phyloP scores from a whole-genome alignment of 2,888 invertebrate genomes.

The Athalia cordata region DNA sequence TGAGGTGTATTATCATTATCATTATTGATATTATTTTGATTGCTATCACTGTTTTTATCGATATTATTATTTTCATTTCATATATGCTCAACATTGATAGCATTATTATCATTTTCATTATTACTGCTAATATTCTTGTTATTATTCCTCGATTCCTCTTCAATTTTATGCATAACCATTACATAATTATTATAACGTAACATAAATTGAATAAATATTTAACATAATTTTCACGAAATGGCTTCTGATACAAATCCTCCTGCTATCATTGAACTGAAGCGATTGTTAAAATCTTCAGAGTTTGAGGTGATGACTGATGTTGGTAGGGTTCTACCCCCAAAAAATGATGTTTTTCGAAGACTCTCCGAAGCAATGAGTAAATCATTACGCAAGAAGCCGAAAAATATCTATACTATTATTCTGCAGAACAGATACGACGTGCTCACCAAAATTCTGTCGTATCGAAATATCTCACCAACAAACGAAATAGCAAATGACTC shows the following conservation, averaged over 20 bases:
- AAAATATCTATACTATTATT: slow-evolving; percentile 9
- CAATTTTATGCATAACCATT: no score
- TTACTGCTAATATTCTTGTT: no score
- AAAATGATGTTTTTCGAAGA: slow-evolving; percentile 7
- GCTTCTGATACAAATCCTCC: neutral
- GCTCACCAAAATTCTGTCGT: neutral
- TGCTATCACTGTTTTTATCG: no score
- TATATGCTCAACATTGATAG: no score
- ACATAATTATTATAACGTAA: no score
- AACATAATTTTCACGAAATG: no score
- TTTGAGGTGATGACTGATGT: neutral
- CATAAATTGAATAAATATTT: no score
- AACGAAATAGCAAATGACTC: neutral
- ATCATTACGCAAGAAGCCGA: slow-evolving; percentile 6
- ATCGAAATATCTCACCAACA: neutral
- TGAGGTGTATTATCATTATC: no score
- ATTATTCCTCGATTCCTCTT: no score
- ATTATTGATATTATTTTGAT: no score
- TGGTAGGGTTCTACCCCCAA: slow-evolving; percentile 13
- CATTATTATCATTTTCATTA: no score
- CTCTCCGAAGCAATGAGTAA: slow-evolving; percentile 8
- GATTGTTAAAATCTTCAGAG: neutral
- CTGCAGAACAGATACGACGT: slow-evolving; percentile 13
- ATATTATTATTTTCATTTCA: no score
- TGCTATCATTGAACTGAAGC: neutral